Percentiles rank a stretch among this genome's conserved stretches.
These are phyloP conservation scores for Odontothrips loti DNA, from an alignment of 2,888 invertebrate genomes.

Conservation along the genomic window DNA sequence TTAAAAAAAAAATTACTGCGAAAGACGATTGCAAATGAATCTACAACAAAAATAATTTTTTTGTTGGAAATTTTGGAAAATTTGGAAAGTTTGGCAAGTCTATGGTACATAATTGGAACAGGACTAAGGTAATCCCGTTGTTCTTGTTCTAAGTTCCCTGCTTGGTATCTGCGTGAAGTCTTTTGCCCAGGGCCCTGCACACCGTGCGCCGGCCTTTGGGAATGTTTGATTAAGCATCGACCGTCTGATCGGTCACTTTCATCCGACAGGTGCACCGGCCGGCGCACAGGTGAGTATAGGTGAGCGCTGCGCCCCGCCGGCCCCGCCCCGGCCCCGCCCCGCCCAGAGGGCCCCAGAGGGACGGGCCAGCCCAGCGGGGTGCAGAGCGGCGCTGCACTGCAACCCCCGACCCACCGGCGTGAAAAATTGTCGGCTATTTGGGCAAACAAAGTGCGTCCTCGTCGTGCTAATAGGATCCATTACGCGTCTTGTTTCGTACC, in stretches of 20 bases:
- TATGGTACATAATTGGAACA: no score
- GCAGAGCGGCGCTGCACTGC: neutral
- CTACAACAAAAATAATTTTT: no score
- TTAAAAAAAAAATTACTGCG: no score
- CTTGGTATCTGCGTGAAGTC: no score
- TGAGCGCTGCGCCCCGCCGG: neutral
- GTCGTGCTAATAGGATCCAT: slow-evolving; percentile 9
- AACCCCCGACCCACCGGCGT: slow-evolving; percentile 27
- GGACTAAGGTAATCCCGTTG: no score
- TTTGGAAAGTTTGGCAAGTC: no score
- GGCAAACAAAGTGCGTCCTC: slow-evolving; percentile 14
- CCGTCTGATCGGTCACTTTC: neutral
- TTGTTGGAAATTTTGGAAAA: no score
- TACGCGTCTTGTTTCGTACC: neutral
- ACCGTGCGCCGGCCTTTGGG: neutral
- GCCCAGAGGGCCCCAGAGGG: neutral
- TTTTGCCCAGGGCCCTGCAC: neutral
- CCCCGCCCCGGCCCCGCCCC: neutral
- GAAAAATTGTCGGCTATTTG: slow-evolving; percentile 4
- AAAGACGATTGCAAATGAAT: no score
- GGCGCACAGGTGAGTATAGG: no score
- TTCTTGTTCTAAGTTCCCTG: no score
- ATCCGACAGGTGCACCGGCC: neutral
- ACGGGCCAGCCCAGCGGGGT: neutral
- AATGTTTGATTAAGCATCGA: neutral